These are phyloP conservation scores for Struthio camelus DNA, from an alignment of 2,113 vertebrate genomes.

Conservation along the genomic window DNA sequence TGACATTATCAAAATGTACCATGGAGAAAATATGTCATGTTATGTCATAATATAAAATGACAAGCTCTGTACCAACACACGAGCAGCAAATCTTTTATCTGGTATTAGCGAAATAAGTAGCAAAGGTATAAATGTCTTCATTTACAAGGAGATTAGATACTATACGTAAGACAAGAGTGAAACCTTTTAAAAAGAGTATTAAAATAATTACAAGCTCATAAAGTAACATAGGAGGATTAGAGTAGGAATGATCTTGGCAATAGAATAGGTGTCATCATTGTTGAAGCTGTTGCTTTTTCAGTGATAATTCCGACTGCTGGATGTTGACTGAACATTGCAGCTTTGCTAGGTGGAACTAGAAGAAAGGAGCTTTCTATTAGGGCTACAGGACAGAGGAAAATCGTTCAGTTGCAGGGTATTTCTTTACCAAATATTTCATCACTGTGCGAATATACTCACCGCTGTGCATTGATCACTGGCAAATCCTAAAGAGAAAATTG, in stretches of 20 bases:
- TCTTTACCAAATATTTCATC: not conserved
- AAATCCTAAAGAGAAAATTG: not conserved
- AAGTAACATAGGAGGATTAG: not conserved
- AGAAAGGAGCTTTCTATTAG: not conserved
- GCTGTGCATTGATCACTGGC: not conserved
- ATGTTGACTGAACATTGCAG: not conserved
- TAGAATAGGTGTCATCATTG: not conserved
- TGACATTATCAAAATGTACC: slow-evolving; percentile 46
- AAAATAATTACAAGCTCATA: not conserved
- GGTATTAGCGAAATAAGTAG: slow-evolving; percentile 2
- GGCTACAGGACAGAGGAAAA: not conserved
- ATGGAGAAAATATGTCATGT: slow-evolving; percentile 19
- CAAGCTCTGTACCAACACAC: not conserved
- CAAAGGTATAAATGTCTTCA: slow-evolving; percentile 4
- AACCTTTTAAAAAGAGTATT: not conserved
- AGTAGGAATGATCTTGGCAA: not conserved
- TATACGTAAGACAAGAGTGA: not conserved
- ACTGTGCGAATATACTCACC: not conserved
- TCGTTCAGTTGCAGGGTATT: not conserved
- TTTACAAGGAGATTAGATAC: not conserved
- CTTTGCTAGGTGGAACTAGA: not conserved
- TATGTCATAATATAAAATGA: slow-evolving; percentile 29
- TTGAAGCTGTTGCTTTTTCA: not conserved
- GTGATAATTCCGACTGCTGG: not conserved
- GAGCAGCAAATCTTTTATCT: slow-evolving; percentile 33